A percentile compares a stretch with the other conserved stretches of the same genome.
phyloP scores from a whole-genome alignment of 2,888 invertebrate species.

The Gari tellinella region DNA sequence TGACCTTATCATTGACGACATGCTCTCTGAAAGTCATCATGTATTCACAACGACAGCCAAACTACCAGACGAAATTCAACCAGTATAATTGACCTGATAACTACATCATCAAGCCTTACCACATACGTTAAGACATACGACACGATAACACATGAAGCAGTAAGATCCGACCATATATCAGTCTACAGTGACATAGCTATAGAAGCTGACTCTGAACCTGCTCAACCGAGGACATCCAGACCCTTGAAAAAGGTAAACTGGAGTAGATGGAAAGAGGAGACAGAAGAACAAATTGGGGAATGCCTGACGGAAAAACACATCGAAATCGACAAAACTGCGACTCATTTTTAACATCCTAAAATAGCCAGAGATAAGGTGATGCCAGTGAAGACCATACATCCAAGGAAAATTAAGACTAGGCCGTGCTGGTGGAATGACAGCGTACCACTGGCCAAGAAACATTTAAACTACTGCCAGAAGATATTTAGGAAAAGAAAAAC shows the following conservation, averaged over 20 bases:
- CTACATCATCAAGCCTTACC: not conserved
- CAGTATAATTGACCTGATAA: not conserved
- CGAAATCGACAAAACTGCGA: not conserved
- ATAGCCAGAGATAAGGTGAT: not conserved
- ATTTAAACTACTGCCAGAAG: not conserved
- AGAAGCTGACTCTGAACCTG: not conserved
- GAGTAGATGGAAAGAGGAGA: conserved; percentile 5
- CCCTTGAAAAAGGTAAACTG: not conserved
- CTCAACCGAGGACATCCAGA: not conserved
- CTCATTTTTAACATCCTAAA: not conserved
- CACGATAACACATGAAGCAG: not conserved
- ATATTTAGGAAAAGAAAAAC: not conserved
- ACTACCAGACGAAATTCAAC: not conserved
- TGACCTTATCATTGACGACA: conserved; percentile 19
- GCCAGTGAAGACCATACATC: not conserved
- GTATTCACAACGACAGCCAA: not conserved
- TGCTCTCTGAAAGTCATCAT: conserved; percentile 9
- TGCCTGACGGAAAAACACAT: not conserved
- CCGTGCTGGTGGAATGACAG: not conserved
- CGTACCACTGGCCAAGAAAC: not conserved
- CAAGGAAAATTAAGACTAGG: not conserved
- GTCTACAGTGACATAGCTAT: not conserved
- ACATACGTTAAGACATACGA: not conserved
- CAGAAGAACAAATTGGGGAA: not conserved
- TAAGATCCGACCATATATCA: conserved; percentile 6